These are phyloP conservation scores for Mus spretus DNA, from an alignment of 2,797 vertebrate species.

Conservation along the genomic window DNA sequence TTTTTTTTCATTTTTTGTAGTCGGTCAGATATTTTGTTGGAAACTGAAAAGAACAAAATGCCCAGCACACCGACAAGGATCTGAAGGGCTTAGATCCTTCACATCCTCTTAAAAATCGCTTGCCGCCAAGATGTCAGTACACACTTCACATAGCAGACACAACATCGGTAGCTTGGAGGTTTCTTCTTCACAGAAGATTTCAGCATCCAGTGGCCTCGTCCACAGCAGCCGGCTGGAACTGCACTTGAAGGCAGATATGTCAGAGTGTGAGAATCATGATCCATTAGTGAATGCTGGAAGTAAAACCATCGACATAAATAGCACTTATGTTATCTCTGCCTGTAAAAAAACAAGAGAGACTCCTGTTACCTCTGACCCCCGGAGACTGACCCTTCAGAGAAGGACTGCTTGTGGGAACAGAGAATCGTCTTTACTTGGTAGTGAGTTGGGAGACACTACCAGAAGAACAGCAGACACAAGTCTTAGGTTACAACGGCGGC, in stretches of 20 bases:
- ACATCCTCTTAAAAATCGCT: too few species aligned
- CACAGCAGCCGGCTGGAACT: constrained; percentile 49
- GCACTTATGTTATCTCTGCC: constrained; percentile 92
- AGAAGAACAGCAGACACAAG: constrained; percentile 86
- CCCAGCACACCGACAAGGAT: too few species aligned
- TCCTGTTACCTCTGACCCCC: constrained; percentile 58
- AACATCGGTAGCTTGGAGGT: not conserved
- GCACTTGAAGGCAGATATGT: constrained; percentile 41
- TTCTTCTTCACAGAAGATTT: constrained; percentile 45
- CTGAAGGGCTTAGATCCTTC: too few species aligned
- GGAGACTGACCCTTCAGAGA: constrained; percentile 91
- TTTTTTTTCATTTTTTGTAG: too few species aligned
- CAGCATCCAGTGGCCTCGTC: not conserved
- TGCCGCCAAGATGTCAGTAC: too few species aligned
- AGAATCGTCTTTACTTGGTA: constrained; percentile 77
- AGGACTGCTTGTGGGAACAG: constrained; percentile 87
- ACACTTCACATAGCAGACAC: constrained; percentile 33
- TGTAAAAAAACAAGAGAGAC: constrained; percentile 83
- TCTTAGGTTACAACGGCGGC: constrained; percentile 89
- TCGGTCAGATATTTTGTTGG: too few species aligned
- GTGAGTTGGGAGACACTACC: constrained; percentile 73
- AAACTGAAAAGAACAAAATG: too few species aligned
- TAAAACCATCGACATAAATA: constrained; percentile 89
- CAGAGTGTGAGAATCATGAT: constrained; percentile 74
- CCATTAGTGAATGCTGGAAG: constrained; percentile 75